Percentiles rank a stretch among this genome's conserved stretches.
Conservation (phyloP, 2,888 invertebrate genomes). For the Microchrysa polita region DNA sequence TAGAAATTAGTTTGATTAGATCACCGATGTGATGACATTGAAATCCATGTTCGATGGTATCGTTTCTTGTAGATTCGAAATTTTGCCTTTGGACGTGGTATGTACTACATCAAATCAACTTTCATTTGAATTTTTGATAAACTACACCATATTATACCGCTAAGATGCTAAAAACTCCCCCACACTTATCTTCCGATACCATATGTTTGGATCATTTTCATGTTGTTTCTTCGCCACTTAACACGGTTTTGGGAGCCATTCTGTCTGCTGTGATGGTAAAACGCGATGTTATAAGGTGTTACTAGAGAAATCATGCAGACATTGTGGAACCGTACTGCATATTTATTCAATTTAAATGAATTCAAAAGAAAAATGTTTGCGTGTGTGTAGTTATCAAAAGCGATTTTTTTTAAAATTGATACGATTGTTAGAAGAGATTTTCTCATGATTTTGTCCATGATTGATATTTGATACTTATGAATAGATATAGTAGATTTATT, state of each 20-base stretch:
- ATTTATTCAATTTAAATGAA: background rate
- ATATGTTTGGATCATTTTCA: background rate
- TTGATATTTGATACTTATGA: no score
- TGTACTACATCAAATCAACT: no score
- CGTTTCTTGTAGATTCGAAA: no score
- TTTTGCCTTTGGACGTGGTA: no score
- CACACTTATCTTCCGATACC: background rate
- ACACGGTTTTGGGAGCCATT: conserved; percentile 6
- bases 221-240: background rate
- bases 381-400: background rate
- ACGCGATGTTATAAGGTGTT: background rate
- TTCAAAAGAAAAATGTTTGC: background rate
- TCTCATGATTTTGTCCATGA: no score
- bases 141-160: background rate
- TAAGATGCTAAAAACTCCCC: background rate
- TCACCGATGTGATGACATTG: no score
- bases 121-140: background rate
- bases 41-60: no score
- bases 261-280: conserved; percentile 7
- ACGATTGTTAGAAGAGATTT: background rate
- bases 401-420: background rate
- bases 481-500: no score
- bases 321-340: conserved; percentile 19
- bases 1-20: no score
- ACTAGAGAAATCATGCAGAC: conserved; percentile 14